Evolutionary conservation across 2,113 vertebrate genomes (phyloP), one percentile per base, ranked within the genome.

Genomic region (Dendropsophus ebraccatus): DNA sequence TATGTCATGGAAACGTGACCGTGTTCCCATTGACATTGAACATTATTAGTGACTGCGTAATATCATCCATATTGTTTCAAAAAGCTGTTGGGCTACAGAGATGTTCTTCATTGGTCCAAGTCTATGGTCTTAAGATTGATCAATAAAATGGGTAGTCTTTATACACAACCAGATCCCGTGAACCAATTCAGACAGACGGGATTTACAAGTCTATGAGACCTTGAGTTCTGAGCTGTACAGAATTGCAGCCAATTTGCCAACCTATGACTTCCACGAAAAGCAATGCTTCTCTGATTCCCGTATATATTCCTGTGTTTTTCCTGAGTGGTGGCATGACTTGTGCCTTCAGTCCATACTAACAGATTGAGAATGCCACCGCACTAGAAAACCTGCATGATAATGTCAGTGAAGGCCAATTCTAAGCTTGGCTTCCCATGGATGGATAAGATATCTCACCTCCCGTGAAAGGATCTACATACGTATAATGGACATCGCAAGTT

Each of bases 281-380:
- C 23, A 4, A 14, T 74, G 41, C 41, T 49, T 49, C 25, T 74
- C 41, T 45, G 21, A n/a, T 13, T 19, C 6, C 25, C 28, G 0
- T 52, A 77, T 77, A 32, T 75, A 50, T 1, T 52, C 19, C 50
- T 77, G 73, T 49, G 35, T 74, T 47, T 49, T 4, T 32, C 25
- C 37, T 21, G 10, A 74, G 70, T 45, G 73, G 37, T 80, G 78
- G 78, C 37, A 62, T 81, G 78, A 41, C 78, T 54, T 45, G 58
- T 81, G 67, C 56, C 41, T 56, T 45, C 17, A 17, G 78, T 45
- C 16, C 37, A 47, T 62, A 30, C 25, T 47, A 49, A 65, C 77
- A 80, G 41, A 41, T 19, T 28, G 56, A 65, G 35, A 37, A 28
- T 35, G 56, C 25, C 74, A 77, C 17, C 4, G n/a, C 56, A 41